Evolutionary conservation across 2,113 vertebrate genomes (phyloP).

Genomic region (Anseranas semipalmata): DNA sequence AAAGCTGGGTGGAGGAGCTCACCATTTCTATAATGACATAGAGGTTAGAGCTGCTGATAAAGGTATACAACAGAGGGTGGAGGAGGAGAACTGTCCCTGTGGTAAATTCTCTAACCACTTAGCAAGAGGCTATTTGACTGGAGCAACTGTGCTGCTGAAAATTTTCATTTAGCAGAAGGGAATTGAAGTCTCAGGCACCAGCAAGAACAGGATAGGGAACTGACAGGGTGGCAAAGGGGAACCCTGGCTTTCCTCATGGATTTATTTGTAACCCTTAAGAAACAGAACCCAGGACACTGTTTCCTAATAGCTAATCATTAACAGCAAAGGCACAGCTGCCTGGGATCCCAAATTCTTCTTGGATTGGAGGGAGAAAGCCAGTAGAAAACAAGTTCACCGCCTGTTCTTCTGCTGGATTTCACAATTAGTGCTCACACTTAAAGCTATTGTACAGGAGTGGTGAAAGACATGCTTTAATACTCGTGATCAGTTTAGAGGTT

Average conservation of each 20-base stretch:
- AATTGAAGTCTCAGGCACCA: not conserved
- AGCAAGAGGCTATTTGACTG: not conserved
- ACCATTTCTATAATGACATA: not conserved
- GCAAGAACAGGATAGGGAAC: not conserved
- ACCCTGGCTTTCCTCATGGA: not conserved
- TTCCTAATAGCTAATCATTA: not conserved
- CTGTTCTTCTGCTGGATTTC: not conserved
- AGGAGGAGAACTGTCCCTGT: not conserved
- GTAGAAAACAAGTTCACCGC: fast-evolving
- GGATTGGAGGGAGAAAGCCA: not conserved
- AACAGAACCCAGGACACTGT: not conserved
- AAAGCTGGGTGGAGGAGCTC: not conserved
- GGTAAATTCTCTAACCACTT: not conserved
- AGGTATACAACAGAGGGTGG: not conserved
- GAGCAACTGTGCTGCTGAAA: not conserved
- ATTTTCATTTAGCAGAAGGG: not conserved
- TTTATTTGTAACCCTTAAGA: not conserved
- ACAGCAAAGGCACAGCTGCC: not conserved
- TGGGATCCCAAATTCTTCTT: not conserved
- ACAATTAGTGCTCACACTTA: fast-evolving
- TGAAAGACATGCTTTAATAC: not conserved
- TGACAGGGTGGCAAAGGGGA: not conserved
- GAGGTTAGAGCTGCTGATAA: not conserved
- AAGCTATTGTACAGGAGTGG: not conserved
- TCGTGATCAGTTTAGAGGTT: not conserved